A percentile compares a stretch with the other conserved stretches of the same genome.
Conservation (phyloP, 2,113 vertebrate genomes). For the Trichomycterus rosablanca region DNA sequence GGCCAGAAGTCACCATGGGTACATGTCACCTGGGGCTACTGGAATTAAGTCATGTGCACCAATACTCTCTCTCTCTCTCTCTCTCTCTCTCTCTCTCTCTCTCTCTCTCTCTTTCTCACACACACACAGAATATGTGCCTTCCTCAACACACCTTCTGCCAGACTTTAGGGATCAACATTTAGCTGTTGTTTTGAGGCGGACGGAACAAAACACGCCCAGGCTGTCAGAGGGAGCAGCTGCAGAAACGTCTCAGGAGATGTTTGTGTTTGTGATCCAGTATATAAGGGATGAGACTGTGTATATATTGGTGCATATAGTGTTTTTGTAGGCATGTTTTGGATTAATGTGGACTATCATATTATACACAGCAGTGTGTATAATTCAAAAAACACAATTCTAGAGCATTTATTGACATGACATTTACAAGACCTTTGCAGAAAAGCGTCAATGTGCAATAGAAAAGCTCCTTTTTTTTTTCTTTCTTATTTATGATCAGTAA, state of each 20-base stretch:
- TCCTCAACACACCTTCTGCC: conserved; percentile 44
- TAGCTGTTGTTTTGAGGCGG: conserved; percentile 45
- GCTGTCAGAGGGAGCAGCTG: conserved; percentile 44
- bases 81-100: conserved; percentile 2
- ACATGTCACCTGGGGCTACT: conserved; percentile 81
- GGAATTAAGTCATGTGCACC: conserved; percentile 69
- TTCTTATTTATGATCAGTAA: no score
- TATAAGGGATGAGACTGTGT: conserved; percentile 4
- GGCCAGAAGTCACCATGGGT: conserved; percentile 64
- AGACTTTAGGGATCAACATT: conserved; percentile 48
- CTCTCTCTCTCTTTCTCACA: conserved; percentile 6
- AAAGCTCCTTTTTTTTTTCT: no score
- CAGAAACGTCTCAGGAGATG: conserved; percentile 25
- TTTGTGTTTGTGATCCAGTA: not conserved
- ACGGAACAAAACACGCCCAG: conserved; percentile 33
- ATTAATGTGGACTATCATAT: no score
- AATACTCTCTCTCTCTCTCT: conserved; percentile 9
- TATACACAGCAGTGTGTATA: no score
- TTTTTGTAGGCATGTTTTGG: conserved; percentile 1
- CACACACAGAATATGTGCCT: conserved; percentile 55
- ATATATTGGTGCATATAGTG: not conserved
- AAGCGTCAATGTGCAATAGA: no score
- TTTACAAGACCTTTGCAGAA: no score
- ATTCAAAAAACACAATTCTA: no score
- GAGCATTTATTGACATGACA: no score